phyloP scores from a whole-genome alignment of 2,113 vertebrate genomes.

The Alligator sinensis region DNA sequence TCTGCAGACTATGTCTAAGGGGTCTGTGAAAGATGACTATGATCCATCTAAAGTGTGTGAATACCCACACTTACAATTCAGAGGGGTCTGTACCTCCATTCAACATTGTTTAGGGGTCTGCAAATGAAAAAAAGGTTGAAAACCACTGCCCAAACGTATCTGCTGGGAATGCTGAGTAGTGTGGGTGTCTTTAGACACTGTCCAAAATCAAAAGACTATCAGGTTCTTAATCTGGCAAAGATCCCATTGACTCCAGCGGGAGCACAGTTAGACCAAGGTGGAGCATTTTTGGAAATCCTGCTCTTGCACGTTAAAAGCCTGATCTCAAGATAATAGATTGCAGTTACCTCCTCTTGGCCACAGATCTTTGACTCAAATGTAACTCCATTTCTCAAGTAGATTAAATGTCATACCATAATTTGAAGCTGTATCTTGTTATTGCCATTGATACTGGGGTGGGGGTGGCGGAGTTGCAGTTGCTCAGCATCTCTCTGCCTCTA shows the following conservation, averaged over 20 bases:
- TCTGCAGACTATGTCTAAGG: too few relatives aligned
- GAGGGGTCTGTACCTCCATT: too few relatives aligned
- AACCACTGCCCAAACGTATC: background rate
- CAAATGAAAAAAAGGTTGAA: too few relatives aligned
- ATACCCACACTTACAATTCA: too few relatives aligned
- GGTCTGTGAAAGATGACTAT: too few relatives aligned
- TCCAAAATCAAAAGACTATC: background rate
- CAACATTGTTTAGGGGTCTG: too few relatives aligned
- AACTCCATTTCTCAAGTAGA: background rate
- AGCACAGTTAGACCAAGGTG: background rate
- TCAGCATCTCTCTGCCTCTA: background rate
- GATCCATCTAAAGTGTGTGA: too few relatives aligned
- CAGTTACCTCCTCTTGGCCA: accelerated
- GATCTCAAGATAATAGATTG: background rate
- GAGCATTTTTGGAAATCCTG: background rate
- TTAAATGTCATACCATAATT: background rate
- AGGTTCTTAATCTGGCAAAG: background rate
- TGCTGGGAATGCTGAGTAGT: background rate
- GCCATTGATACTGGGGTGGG: background rate
- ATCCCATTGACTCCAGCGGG: background rate
- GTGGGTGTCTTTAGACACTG: background rate
- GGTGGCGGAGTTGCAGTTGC: background rate
- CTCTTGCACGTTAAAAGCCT: background rate
- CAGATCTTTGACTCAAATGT: background rate
- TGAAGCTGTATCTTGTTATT: background rate